A percentile compares a stretch with the other conserved stretches of the same genome.
Conservation (phyloP, 2,113 vertebrate genomes). For the Petaurus breviceps region DNA sequence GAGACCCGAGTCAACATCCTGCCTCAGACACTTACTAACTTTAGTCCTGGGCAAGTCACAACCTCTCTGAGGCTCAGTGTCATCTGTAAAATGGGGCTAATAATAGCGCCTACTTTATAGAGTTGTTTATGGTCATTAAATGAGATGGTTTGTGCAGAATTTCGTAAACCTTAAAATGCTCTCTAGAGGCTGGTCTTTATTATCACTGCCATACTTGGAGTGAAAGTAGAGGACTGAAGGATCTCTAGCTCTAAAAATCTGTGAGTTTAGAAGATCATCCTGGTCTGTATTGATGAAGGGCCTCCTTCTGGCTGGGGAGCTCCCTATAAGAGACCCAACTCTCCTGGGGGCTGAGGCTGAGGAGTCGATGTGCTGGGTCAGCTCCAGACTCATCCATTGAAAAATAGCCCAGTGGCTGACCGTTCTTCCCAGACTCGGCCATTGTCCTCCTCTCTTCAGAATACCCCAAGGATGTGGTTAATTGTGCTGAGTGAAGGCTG, state of each 20-base stretch:
- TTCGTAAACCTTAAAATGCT: neutral
- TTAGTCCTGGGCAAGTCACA: neutral
- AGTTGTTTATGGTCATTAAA: neutral
- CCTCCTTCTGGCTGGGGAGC: neutral
- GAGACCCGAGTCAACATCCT: neutral
- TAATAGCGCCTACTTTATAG: neutral
- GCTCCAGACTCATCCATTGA: neutral
- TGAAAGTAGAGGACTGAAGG: neutral
- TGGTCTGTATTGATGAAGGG: neutral
- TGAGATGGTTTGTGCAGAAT: neutral
- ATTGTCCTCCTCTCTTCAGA: constrained; percentile 46
- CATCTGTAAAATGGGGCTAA: neutral
- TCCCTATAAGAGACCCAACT: neutral
- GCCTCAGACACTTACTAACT: neutral
- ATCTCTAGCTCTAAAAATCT: neutral
- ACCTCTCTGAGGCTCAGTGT: neutral
- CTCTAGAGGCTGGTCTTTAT: neutral
- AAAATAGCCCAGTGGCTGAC: neutral
- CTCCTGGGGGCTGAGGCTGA: neutral
- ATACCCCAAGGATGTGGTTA: constrained; percentile 77
- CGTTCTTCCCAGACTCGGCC: neutral
- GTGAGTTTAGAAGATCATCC: neutral
- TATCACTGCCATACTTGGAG: neutral
- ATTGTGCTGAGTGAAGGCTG: constrained; percentile 40
- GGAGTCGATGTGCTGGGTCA: neutral